These are phyloP conservation scores for Bombus cullumanus DNA, from an alignment of 1,140 invertebrate species.

Conservation along the genomic window DNA sequence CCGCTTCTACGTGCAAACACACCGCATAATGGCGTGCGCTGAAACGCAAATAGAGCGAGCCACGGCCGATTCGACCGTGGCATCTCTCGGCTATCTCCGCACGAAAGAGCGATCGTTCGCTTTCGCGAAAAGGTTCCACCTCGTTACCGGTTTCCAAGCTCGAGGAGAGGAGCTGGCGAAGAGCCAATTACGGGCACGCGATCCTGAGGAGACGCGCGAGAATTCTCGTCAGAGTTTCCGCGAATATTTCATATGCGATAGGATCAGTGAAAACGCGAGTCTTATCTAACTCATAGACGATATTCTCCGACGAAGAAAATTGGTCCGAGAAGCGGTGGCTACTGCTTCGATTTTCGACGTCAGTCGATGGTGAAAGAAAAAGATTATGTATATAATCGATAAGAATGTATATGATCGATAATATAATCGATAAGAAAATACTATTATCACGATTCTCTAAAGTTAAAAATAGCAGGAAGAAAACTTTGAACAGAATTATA, in stretches of 20 bases:
- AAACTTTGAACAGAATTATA: too few relatives aligned
- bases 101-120: conserved; percentile 35
- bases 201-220: conserved; percentile 59
- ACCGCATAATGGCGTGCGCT: conserved; percentile 54
- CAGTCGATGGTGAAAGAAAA: too few relatives aligned
- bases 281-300: neutral
- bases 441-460: too few relatives aligned
- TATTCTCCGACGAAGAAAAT: neutral
- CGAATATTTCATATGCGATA: conserved; percentile 53
- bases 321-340: neutral
- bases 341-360: neutral
- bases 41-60: conserved; percentile 63
- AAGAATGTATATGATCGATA: too few relatives aligned
- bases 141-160: conserved; percentile 68
- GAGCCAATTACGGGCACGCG: conserved; percentile 70
- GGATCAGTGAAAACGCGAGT: conserved; percentile 36
- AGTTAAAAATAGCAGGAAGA: too few relatives aligned
- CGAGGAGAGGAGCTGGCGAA: conserved; percentile 51
- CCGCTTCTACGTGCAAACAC: conserved; percentile 45
- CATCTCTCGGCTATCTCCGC: neutral
- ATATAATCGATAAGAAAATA: too few relatives aligned
- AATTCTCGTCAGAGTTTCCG: conserved; percentile 61
- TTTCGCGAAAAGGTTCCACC: conserved; percentile 56
- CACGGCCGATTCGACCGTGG: conserved; percentile 41
- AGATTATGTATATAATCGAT: too few relatives aligned